Base-by-base conservation (phyloP, 1,140 invertebrate species). In the Conopomorpha cramerella region DNA sequence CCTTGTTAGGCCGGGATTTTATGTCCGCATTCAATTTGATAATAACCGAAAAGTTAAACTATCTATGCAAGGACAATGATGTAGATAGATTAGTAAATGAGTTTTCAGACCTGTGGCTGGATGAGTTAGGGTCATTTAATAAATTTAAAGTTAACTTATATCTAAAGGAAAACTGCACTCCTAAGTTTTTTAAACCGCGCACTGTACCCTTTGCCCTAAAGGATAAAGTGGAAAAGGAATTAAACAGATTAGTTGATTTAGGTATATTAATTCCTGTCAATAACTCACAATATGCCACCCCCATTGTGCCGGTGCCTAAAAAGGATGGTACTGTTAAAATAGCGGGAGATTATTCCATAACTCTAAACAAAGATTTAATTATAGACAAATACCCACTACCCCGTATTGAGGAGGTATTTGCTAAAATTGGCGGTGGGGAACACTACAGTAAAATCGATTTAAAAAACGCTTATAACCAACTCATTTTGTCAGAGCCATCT, bases 381-480 rank as follows among this genome's bases (percentile, higher is more conserved):
- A 14, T 30, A 14, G 28, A 30, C 13, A 30, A 30, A 4, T 30
- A 30, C 13, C 47, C 53, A n/a, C 3, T 29, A 11, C 28, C 28
- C 8, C 8, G 13, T 29, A 29, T 30, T n/a, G 44, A 30, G 11
- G 28, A 30, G 13, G 10, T 30, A 14, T 30, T 30, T 11, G 10
- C 28, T 7, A 30, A 30, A 7, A n/a, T 30, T 11, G 10, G 13
- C 11, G 31, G 31, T 3, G 31, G 46, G 30, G 36, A 40, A 34
- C 11, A 30, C 14, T 47, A 45, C 25, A 33, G 17, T 8, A 46
- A 36, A 36, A 7, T 47, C 8, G 45, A 51, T 36, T 30, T 51
- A 12, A 39, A 30, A 15, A 33, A 38, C 16, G 49, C 49, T 13
- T 51, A 48, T 43, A 28, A 38, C 13, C 49, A 50, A 34, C 8